Evolutionary conservation across 2,113 vertebrate genomes (phyloP).

Genomic region (Pollimyrus isidori): DNA sequence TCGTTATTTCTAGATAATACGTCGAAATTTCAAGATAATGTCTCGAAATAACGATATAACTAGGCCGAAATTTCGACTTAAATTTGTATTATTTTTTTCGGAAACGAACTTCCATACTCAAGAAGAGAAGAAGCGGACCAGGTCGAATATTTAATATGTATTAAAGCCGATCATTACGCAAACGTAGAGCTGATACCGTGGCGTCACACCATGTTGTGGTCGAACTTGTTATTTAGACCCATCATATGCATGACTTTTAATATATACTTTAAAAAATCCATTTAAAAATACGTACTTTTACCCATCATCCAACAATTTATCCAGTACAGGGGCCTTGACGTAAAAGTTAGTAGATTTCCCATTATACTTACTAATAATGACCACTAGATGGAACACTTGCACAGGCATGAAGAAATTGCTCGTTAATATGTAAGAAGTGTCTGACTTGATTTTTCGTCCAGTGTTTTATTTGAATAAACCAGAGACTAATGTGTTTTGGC

Average conservation of each 20-base stretch:
- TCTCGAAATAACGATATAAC: too few relatives aligned
- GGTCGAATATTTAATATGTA: neutral
- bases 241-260: neutral
- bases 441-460: neutral
- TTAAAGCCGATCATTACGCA: neutral
- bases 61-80: too few relatives aligned
- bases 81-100: too few relatives aligned
- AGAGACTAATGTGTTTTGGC: neutral
- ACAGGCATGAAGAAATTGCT: neutral
- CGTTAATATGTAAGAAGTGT: neutral
- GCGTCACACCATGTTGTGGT: neutral
- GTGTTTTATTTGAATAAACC: neutral
- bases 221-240: neutral
- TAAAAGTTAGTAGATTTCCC: neutral
- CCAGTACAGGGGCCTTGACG: neutral
- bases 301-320: neutral
- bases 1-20: too few relatives aligned
- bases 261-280: neutral
- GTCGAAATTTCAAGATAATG: too few relatives aligned
- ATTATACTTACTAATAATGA: neutral
- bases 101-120: neutral
- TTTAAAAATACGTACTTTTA: neutral
- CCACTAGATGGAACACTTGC: neutral
- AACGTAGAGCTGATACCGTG: neutral
- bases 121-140: neutral